Conservation (phyloP, 2,888 invertebrate genomes). For the Sialis lutaria region DNA sequence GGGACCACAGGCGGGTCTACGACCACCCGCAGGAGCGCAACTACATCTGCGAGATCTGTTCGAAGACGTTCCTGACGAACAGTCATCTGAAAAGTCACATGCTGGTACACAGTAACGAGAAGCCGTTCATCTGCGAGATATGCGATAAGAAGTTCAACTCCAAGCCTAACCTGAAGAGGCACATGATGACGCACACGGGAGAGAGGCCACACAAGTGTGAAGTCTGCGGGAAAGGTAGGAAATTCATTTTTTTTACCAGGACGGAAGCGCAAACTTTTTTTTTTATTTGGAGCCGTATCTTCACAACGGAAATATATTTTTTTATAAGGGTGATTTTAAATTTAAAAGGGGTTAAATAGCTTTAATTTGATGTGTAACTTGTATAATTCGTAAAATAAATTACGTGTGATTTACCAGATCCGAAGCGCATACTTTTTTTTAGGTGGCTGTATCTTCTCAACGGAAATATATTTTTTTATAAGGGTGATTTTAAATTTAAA, state of each 20-base stretch:
- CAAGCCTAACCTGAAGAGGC: constrained; percentile 4
- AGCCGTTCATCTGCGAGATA: constrained; percentile 2
- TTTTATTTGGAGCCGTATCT: neutral
- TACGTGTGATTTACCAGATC: no score
- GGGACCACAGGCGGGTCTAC: neutral
- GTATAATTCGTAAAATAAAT: no score
- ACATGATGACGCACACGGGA: constrained; percentile 5
- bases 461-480: no score
- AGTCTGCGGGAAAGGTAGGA: constrained; percentile 2
- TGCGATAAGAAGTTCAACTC: constrained; percentile 1
- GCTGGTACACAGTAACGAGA: constrained; percentile 1
- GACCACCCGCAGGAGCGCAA: neutral
- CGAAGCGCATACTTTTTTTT: no score
- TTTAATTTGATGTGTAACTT: no score
- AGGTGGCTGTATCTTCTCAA: neutral
- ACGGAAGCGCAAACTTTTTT: neutral
- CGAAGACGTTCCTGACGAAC: constrained; percentile 3
- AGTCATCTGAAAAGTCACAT: constrained; percentile 3
- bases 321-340: no score
- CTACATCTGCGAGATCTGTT: neutral
- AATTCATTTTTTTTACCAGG: neutral
- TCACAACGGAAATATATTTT: no score
- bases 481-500: no score
- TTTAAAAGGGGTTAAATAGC: no score
- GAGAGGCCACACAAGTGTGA: constrained; percentile 3